These are phyloP conservation scores for Mastigias papua DNA, from an alignment of 30 jellyfish, hydroid and myxozoan genomes.

Conservation along the genomic window DNA sequence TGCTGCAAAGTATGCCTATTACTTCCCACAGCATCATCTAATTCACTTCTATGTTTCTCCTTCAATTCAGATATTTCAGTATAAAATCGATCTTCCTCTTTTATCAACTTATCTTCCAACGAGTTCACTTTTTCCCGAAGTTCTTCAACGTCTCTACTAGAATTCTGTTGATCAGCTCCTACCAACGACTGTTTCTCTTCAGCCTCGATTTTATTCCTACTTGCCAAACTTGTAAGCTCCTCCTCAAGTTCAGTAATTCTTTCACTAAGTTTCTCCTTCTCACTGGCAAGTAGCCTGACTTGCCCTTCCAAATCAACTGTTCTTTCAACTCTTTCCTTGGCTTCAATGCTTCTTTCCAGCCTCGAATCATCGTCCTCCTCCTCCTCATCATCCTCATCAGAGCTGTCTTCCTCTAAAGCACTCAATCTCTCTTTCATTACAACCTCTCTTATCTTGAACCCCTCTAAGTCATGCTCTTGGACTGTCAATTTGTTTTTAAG, in stretches of 20 bases:
- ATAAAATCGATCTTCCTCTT: conserved; percentile 81
- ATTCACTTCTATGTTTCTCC: conserved; percentile 74
- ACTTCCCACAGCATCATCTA: conserved; percentile 26
- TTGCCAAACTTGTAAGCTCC: conserved; percentile 15
- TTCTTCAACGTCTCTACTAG: conserved; percentile 17
- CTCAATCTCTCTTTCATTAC: conserved; percentile 95
- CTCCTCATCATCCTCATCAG: conserved; percentile 84
- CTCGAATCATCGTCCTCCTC: conserved; percentile 62
- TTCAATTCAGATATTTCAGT: conserved; percentile 71
- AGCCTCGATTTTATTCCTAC: conserved; percentile 13
- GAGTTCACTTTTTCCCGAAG: conserved; percentile 38
- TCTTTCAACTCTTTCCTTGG: conserved; percentile 79
- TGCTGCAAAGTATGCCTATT: conserved; percentile 52
- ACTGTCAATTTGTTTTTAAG: conserved; percentile 67
- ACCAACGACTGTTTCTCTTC: conserved; percentile 3
- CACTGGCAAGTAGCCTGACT: conserved; percentile 71
- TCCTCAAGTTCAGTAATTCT: conserved; percentile 29
- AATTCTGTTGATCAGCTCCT: conserved; percentile 13
- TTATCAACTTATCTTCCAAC: conserved; percentile 64
- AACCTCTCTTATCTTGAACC: conserved; percentile 86
- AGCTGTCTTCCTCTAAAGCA: conserved; percentile 88
- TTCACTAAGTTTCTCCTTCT: conserved; percentile 64
- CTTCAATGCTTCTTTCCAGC: conserved; percentile 80
- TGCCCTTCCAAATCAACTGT: conserved; percentile 86
- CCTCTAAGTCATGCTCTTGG: conserved; percentile 88